Evolutionary conservation across 2,797 vertebrate genomes (phyloP), one percentile per base, ranked within the genome.

Genomic region (Oryzias sinensis): DNA sequence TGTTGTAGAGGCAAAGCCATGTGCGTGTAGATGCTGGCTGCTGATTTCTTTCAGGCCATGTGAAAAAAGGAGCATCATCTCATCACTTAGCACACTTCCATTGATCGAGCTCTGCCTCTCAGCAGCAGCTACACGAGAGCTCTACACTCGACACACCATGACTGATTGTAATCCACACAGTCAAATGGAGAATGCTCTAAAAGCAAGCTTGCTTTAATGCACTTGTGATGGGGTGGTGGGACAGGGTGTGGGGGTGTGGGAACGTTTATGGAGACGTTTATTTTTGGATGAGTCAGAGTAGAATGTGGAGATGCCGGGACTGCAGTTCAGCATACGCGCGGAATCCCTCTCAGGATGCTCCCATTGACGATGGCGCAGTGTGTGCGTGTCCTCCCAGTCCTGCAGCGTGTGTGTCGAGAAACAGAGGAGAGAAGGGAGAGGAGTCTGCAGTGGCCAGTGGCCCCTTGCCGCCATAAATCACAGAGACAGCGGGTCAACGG

Each of bases 391-490:
- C 69, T 62, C 29, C 57, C 57, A 22, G 14, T 73, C 72, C 74
- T 69, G 86, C 80, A 45, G 80, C 47, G 73, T 60, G 65, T 13
- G 68, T 16, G 79, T 29, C 68, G 56, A 71, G 59, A 80, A 74
- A 60, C 3, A 56, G 68, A 65, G 67, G 73, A 67, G 70, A 79
- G 77, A 68, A 78, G 80, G 77, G 81, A 78, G 76, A 74, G 82
- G 80, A 87, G 86, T 85, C 82, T 83, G 88, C 82, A 83, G 82
- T 84, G 86, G 79, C 82, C 83, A 64, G 62, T 68, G 79, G 79
- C 77, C 84, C 76, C 82, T 81, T 79, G 79, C 61, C 76, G 86
- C 87, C 87, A 91, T 92, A 89, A 90, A 92, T 93, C 90, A 91
- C 72, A 6, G 56, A 84, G 85, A 89, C 81, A 83, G 82, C 68